Evolutionary conservation across 2,797 vertebrate species (phyloP).

Genomic region (Muscicapa comitata): DNA sequence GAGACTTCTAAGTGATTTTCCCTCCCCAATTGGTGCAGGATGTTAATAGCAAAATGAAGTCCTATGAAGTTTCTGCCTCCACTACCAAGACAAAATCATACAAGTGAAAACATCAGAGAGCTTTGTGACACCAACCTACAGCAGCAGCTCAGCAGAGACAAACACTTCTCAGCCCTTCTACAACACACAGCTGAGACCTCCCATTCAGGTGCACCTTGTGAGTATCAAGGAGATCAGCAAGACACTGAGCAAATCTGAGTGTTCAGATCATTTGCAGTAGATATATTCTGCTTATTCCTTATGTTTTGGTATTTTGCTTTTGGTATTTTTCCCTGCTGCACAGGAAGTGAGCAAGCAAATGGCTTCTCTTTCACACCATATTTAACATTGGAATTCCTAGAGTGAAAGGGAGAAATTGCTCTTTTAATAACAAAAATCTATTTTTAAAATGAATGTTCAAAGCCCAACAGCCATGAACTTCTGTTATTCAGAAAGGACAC

Average conservation of each 20-base stretch:
- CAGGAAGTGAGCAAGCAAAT: neutral
- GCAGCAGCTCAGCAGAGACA: neutral
- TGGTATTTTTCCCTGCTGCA: neutral
- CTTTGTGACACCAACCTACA: neutral
- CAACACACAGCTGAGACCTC: neutral
- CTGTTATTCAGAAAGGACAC: neutral
- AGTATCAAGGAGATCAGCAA: neutral
- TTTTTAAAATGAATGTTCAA: neutral
- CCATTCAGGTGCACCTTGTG: neutral
- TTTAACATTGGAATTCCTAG: neutral
- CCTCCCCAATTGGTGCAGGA: neutral
- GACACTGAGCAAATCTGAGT: neutral
- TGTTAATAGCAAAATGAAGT: neutral
- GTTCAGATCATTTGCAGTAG: neutral
- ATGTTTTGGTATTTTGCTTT: neutral
- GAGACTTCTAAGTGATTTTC: neutral
- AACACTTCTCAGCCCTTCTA: neutral
- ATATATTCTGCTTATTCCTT: neutral
- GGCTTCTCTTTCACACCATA: neutral
- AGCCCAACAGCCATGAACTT: neutral
- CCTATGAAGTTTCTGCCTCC: neutral
- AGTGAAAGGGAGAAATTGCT: neutral
- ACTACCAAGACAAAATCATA: neutral
- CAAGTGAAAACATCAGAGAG: neutral
- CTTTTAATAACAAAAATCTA: neutral